These are phyloP conservation scores for Coturnix japonica DNA, from an alignment of 2,113 vertebrate genomes.

Conservation along the genomic window DNA sequence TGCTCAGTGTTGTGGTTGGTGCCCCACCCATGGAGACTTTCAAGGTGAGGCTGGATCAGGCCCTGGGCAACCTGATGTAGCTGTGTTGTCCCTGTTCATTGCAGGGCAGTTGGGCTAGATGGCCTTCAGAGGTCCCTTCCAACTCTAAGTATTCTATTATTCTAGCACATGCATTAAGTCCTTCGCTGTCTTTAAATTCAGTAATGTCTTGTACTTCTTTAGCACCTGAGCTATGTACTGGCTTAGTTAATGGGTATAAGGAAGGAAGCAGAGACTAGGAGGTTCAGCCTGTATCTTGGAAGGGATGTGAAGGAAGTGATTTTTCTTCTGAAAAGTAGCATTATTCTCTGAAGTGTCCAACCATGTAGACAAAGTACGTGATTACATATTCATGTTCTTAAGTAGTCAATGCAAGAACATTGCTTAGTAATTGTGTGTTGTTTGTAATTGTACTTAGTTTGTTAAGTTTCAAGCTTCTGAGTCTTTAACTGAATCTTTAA, in stretches of 20 bases:
- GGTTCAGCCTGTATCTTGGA: neutral
- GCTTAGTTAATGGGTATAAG: neutral
- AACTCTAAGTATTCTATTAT: too few relatives aligned
- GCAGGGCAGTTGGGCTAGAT: too few relatives aligned
- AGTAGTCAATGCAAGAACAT: neutral
- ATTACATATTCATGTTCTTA: neutral
- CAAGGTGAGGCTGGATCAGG: too few relatives aligned
- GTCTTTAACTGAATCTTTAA: neutral
- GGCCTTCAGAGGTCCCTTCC: too few relatives aligned
- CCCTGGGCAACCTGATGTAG: too few relatives aligned
- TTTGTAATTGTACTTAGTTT: neutral
- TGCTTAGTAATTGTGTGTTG: neutral
- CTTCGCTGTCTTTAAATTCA: neutral
- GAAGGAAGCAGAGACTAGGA: neutral
- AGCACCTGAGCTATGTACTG: neutral
- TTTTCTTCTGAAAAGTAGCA: neutral
- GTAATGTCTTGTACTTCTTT: neutral
- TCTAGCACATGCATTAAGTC: neutral
- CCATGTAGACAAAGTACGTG: neutral
- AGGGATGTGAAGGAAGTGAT: neutral
- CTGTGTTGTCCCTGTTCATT: too few relatives aligned
- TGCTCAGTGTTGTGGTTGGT: too few relatives aligned
- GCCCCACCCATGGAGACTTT: too few relatives aligned
- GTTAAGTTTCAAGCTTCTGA: neutral
- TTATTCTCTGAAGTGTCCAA: constrained; percentile 3